Percentiles rank a stretch among this genome's conserved stretches.
Conservation (phyloP, 2,888 invertebrate genomes). For the Pinctada fucata region DNA sequence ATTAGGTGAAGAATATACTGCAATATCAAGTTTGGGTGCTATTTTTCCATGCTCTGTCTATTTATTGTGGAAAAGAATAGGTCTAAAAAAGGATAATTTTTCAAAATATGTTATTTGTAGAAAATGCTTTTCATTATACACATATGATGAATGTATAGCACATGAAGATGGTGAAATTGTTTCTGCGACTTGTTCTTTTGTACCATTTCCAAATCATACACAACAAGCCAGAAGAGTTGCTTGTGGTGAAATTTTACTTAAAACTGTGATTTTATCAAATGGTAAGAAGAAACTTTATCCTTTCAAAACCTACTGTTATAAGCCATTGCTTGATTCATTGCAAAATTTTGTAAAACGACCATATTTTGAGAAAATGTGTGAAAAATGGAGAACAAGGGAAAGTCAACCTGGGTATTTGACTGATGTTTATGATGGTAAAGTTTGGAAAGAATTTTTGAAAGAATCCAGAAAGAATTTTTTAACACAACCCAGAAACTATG, state of each 20-base stretch:
- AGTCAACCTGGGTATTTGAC: neutral
- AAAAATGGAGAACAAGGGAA: constrained; percentile 25
- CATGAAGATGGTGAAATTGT: constrained; percentile 13
- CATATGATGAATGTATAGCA: constrained; percentile 11
- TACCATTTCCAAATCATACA: constrained; percentile 26
- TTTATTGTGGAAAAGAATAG: constrained; percentile 2
- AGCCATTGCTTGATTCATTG: constrained; percentile 17
- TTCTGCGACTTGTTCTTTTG: constrained; percentile 9
- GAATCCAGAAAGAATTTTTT: constrained; percentile 16
- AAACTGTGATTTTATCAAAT: constrained; percentile 4
- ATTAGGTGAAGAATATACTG: neutral
- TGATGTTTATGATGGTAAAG: constrained; percentile 34
- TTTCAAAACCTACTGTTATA: constrained; percentile 31
- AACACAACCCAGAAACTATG: constrained; percentile 16
- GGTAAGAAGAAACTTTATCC: constrained; percentile 20
- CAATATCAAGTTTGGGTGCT: neutral
- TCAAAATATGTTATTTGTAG: constrained; percentile 21
- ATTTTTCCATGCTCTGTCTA: constrained; percentile 13
- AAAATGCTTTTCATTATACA: constrained; percentile 10
- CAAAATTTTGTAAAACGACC: constrained; percentile 18
- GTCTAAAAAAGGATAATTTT: constrained; percentile 12
- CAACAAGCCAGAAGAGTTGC: constrained; percentile 6
- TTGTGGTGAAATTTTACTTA: constrained; percentile 29
- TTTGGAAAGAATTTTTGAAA: constrained; percentile 24
- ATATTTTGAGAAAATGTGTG: constrained; percentile 31